phyloP scores from a whole-genome alignment of 2,113 vertebrate genomes.

The Nerophis ophidion region DNA sequence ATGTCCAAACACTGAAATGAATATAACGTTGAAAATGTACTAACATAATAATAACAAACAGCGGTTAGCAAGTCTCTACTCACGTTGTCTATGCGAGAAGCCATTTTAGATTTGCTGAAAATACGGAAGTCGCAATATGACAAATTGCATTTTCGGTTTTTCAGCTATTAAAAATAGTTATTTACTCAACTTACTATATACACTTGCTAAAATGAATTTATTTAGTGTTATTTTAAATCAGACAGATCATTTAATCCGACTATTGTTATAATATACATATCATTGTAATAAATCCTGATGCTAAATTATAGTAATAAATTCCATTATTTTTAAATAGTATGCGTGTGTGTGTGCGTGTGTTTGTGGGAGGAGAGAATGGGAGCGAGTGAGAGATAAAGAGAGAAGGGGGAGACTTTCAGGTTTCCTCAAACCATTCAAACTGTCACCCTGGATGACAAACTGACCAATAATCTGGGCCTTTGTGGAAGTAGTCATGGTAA shows the following conservation, averaged over 20 bases:
- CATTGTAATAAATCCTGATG: too few species aligned
- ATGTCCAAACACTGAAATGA: accelerated
- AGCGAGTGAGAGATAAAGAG: constrained; percentile 14
- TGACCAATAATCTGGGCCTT: constrained; percentile 10
- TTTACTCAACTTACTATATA: too few species aligned
- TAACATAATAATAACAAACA: neutral
- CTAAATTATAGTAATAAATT: too few species aligned
- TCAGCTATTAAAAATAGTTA: too few species aligned
- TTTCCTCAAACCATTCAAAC: constrained; percentile 37
- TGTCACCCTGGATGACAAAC: constrained; percentile 22
- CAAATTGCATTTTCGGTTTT: neutral
- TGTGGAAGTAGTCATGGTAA: constrained; percentile 50
- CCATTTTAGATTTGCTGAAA: constrained; percentile 51
- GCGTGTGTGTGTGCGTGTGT: neutral
- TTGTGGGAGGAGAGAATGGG: neutral
- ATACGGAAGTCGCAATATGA: constrained; percentile 53
- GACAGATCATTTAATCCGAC: too few species aligned
- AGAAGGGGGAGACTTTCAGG: constrained; percentile 4
- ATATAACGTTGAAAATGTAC: too few species aligned
- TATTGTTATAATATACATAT: too few species aligned
- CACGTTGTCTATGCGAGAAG: constrained; percentile 60
- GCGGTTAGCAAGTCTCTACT: constrained; percentile 29
- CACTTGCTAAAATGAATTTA: too few species aligned
- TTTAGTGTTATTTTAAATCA: too few species aligned
- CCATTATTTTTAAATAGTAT: neutral